phyloP scores from a whole-genome alignment of 2,797 vertebrate genomes.

The Periparus ater region DNA sequence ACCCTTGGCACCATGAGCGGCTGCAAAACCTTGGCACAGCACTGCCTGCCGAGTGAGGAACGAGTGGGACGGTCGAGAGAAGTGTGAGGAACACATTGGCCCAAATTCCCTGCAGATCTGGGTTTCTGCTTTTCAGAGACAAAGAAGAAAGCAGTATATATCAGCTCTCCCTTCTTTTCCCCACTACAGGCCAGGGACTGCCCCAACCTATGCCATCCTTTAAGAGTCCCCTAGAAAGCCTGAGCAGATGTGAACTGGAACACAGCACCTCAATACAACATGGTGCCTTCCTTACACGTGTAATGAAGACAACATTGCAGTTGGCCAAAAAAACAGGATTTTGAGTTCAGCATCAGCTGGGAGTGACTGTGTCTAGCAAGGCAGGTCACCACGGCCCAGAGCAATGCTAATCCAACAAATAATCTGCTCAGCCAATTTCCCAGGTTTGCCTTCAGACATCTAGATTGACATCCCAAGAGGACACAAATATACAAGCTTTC shows the following conservation, averaged over 20 bases:
- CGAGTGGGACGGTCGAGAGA: not conserved
- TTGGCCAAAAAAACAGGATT: not conserved
- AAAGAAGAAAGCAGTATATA: not conserved
- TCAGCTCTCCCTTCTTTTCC: not conserved
- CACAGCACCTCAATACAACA: not conserved
- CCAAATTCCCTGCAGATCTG: constrained; percentile 37
- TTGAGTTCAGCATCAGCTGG: not conserved
- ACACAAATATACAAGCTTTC: not conserved
- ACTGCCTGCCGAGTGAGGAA: not conserved
- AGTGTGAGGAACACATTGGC: constrained; percentile 52
- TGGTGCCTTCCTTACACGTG: not conserved
- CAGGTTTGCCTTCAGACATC: not conserved
- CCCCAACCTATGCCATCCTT: not conserved
- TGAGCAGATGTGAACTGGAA: not conserved
- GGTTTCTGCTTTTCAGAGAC: not conserved
- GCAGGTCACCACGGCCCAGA: not conserved
- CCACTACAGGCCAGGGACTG: not conserved
- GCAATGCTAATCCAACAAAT: not conserved
- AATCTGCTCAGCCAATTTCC: not conserved
- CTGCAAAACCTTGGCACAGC: not conserved
- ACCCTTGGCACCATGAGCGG: fast-evolving
- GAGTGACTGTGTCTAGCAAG: not conserved
- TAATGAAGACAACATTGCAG: not conserved
- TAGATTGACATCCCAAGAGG: not conserved
- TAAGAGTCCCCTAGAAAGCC: not conserved